Percentiles rank a stretch among this genome's conserved stretches.
Evolutionary conservation across 2,888 invertebrate species (phyloP).

Genomic region (Ectobius pallidus): DNA sequence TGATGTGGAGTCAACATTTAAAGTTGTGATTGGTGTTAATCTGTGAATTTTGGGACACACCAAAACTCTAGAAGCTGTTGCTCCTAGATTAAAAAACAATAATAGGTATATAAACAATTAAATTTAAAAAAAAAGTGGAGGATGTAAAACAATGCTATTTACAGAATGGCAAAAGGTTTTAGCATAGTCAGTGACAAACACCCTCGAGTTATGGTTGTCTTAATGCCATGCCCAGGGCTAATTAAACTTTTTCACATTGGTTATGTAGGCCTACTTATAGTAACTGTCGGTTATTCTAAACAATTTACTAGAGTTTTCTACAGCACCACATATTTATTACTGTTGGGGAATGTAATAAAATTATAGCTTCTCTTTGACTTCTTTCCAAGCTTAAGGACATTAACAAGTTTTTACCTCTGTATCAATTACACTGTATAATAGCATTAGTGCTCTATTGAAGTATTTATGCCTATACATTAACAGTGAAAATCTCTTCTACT

Average conservation of each 20-base stretch:
- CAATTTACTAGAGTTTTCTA: not conserved
- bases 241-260: not conserved
- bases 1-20: constrained; percentile 26
- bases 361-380: too few species aligned
- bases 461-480: too few species aligned
- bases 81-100: constrained; percentile 11
- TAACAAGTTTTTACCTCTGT: too few species aligned
- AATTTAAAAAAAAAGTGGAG: not conserved
- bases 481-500: too few species aligned
- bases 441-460: too few species aligned
- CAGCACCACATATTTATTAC: too few species aligned
- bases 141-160: not conserved
- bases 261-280: not conserved
- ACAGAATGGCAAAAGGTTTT: not conserved
- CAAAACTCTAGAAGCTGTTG: constrained; percentile 23
- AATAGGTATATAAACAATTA: too few species aligned
- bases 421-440: too few species aligned
- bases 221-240: constrained; percentile 16
- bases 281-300: not conserved
- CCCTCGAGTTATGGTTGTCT: constrained; percentile 1
- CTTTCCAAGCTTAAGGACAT: not conserved
- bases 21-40: constrained; percentile 8
- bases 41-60: constrained; percentile 7
- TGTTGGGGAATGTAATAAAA: not conserved
- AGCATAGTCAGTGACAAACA: not conserved